Evolutionary conservation across 1,140 invertebrate genomes (phyloP).

Genomic region (Acromyrmex heyeri): DNA sequence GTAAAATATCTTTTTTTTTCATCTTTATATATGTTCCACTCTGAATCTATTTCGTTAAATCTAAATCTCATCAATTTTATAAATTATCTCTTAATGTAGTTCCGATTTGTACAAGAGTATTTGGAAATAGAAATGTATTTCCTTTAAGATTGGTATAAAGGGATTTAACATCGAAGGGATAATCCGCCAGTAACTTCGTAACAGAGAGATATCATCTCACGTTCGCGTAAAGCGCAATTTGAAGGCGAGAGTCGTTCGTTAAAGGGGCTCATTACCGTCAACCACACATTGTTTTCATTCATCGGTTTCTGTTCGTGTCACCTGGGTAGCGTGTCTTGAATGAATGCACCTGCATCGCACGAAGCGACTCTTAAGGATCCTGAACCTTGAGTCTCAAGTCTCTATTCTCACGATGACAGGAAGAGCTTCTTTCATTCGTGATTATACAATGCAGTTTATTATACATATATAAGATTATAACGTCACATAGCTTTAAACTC

Average conservation of each 20-base stretch:
- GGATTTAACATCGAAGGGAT: slow-evolving; percentile 30
- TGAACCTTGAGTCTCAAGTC: slow-evolving; percentile 9
- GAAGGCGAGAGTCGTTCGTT: slow-evolving; percentile 83
- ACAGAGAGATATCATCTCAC: slow-evolving; percentile 72
- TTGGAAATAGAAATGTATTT: neutral
- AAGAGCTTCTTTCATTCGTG: neutral
- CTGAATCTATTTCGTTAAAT: neutral
- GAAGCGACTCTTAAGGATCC: slow-evolving; percentile 1
- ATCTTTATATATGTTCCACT: no score
- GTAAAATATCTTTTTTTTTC: no score
- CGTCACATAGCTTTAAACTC: neutral
- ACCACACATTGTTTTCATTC: slow-evolving; percentile 85
- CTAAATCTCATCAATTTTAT: neutral
- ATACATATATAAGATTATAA: neutral
- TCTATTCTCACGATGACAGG: slow-evolving; percentile 36
- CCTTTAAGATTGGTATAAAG: neutral
- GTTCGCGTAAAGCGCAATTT: slow-evolving; percentile 79
- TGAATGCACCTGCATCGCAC: slow-evolving; percentile 63
- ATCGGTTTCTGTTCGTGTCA: slow-evolving; percentile 80
- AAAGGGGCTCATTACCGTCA: slow-evolving; percentile 74
- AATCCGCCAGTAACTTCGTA: slow-evolving; percentile 67
- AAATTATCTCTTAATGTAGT: neutral
- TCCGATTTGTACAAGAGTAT: neutral
- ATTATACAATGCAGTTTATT: neutral
- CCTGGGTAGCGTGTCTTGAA: slow-evolving; percentile 74